Evolutionary conservation across 2,888 invertebrate genomes (phyloP).

Genomic region (Leptopilina myrica): DNA sequence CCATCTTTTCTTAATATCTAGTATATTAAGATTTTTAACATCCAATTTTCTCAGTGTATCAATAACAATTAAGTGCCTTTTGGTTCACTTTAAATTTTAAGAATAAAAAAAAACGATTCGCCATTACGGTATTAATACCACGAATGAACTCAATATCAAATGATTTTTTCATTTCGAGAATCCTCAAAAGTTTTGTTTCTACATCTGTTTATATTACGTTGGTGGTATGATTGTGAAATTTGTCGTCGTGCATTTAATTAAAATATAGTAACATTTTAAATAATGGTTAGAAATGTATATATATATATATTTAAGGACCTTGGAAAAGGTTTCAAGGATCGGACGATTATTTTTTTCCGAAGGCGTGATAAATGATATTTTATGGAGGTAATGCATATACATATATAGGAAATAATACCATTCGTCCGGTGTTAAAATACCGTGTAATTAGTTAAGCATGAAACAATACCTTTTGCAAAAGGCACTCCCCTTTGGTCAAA

Average conservation of each 20-base stretch:
- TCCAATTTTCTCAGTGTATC: no score
- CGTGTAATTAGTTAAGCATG: slow-evolving; percentile 39
- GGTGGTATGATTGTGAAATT: neutral
- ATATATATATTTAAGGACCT: neutral
- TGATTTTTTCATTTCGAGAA: neutral
- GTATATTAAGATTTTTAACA: no score
- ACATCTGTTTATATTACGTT: neutral
- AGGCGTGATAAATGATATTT: slow-evolving; percentile 26
- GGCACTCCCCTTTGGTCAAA: slow-evolving; percentile 38
- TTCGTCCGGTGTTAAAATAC: slow-evolving; percentile 38
- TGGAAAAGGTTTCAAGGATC: slow-evolving; percentile 3
- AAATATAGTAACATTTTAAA: neutral
- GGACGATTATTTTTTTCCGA: neutral
- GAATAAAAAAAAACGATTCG: no score
- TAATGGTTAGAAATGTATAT: neutral
- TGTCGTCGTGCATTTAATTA: slow-evolving; percentile 13
- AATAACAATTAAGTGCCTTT: no score
- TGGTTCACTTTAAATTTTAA: no score
- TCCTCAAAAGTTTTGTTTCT: neutral
- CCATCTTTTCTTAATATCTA: no score
- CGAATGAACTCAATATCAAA: no score
- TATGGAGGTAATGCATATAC: neutral
- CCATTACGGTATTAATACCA: no score
- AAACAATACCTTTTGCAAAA: slow-evolving; percentile 29
- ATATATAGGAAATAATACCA: slow-evolving; percentile 23